phyloP scores from a whole-genome alignment of 2,113 vertebrate genomes.

The Hemicordylus capensis region DNA sequence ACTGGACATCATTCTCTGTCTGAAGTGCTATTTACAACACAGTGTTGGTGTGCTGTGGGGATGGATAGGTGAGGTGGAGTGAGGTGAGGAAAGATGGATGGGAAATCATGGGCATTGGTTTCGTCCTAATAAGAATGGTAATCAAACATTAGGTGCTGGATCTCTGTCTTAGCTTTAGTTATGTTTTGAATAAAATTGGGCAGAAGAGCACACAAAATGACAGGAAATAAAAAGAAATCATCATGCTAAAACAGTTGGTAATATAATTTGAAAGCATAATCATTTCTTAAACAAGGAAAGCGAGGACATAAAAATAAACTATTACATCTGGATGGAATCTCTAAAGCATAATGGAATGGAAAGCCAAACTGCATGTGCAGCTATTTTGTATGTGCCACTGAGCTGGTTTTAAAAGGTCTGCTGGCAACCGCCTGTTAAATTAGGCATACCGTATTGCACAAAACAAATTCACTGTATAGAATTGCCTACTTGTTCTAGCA shows the following conservation, averaged over 20 bases:
- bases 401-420: conserved; percentile 41
- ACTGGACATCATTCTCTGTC: not conserved
- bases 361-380: conserved; percentile 30
- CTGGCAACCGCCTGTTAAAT: conserved; percentile 49
- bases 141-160: not conserved
- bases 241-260: conserved; percentile 2
- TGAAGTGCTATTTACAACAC: not conserved
- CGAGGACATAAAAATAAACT: not conserved
- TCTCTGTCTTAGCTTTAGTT: not conserved
- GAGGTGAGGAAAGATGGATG: not conserved
- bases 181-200: not conserved
- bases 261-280: conserved; percentile 11
- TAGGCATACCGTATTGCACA: conserved; percentile 23
- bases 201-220: not conserved
- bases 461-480: conserved; percentile 44
- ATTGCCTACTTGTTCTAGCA: conserved; percentile 39
- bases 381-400: conserved; percentile 30
- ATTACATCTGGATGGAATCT: conserved; percentile 47
- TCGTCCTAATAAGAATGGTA: not conserved
- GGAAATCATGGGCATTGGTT: not conserved
- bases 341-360: conserved; percentile 6
- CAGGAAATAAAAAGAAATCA: not conserved
- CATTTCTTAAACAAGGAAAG: conserved; percentile 10
- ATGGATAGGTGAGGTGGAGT: too few relatives aligned
- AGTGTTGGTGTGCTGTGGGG: too few relatives aligned